phyloP scores from a whole-genome alignment of 1,140 invertebrate species.

The Adelges cooleyi region DNA sequence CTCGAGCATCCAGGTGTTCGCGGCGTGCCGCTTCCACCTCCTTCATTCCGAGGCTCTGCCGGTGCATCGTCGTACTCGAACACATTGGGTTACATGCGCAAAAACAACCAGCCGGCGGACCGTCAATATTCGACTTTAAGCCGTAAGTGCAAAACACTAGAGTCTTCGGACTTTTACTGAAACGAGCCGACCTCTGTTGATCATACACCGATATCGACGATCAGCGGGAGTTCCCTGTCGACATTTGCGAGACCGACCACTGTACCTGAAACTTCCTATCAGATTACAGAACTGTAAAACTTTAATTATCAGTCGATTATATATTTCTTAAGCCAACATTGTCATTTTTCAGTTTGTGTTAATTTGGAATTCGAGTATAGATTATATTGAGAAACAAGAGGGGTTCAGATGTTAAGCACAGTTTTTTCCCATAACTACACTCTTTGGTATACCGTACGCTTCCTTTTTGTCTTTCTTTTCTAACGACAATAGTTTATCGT shows the following conservation, averaged over 20 bases:
- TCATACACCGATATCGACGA: conserved; percentile 24
- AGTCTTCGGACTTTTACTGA: conserved; percentile 89
- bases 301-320: background rate
- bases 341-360: background rate
- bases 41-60: conserved; percentile 29
- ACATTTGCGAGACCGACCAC: conserved; percentile 18
- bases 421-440: too few species aligned
- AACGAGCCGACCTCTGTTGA: conserved; percentile 42
- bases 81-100: conserved; percentile 31
- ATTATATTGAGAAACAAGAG: conserved; percentile 9
- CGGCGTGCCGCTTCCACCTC: conserved; percentile 29
- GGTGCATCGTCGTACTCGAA: conserved; percentile 34
- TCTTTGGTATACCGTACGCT: too few species aligned
- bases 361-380: conserved; percentile 14
- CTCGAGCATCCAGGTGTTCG: conserved; percentile 33
- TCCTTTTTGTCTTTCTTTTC: too few species aligned
- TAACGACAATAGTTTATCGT: too few species aligned
- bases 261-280: conserved; percentile 28
- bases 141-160: conserved; percentile 89
- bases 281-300: conserved; percentile 28
- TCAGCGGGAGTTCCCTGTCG: conserved; percentile 17
- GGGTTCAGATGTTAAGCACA: background rate
- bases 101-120: conserved; percentile 34
- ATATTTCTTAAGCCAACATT: too few species aligned
- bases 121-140: conserved; percentile 56